Conservation (phyloP, 2,888 invertebrate genomes). For the Masnerella sp. region DNA sequence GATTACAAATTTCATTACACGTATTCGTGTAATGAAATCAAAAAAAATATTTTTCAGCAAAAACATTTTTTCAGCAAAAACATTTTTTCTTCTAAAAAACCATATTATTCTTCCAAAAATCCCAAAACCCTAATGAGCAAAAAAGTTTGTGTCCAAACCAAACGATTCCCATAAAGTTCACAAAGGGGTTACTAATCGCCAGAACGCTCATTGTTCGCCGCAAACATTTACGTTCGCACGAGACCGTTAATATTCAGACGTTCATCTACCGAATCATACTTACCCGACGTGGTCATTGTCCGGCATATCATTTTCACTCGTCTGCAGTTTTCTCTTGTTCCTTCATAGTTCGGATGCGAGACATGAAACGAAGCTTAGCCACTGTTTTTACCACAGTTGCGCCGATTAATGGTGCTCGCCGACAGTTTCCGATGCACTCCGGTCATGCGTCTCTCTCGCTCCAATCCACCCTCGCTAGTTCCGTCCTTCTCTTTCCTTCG, state of each 20-base stretch:
- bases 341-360: slow-evolving; percentile 40
- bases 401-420: slow-evolving; percentile 60
- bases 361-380: slow-evolving; percentile 43
- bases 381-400: slow-evolving; percentile 53
- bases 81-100: no score
- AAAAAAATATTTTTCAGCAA: no score
- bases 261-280: slow-evolving; percentile 67
- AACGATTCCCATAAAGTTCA: no score
- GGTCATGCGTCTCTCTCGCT: slow-evolving; percentile 21
- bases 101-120: no score
- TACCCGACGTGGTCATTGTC: slow-evolving; percentile 72
- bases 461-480: background rate
- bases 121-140: no score
- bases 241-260: slow-evolving; percentile 54
- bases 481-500: slow-evolving; percentile 48
- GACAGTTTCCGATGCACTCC: slow-evolving; percentile 58
- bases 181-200: slow-evolving; percentile 50
- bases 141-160: no score
- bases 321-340: slow-evolving; percentile 67
- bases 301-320: slow-evolving; percentile 74
- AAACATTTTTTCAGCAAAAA: no score
- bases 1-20: no score
- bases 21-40: no score
- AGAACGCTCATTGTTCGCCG: slow-evolving; percentile 45
- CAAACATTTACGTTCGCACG: slow-evolving; percentile 41